phyloP scores from a whole-genome alignment of 2,113 vertebrate species.

The Sigmodon hispidus region DNA sequence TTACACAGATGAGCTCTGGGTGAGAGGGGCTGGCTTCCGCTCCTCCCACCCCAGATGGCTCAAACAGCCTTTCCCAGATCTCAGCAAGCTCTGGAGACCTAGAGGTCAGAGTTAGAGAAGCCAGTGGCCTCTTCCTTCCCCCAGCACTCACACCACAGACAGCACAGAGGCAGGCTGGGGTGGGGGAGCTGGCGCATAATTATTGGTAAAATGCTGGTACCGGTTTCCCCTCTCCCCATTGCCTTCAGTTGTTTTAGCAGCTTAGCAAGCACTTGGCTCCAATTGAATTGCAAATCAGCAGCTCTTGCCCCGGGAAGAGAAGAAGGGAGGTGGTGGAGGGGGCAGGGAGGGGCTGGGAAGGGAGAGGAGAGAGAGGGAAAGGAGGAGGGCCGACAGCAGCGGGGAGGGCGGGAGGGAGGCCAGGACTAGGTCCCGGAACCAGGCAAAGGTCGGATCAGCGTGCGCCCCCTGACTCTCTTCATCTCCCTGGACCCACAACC shows the following conservation, averaged over 20 bases:
- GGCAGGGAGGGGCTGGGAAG: conserved; percentile 70
- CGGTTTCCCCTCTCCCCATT: conserved; percentile 70
- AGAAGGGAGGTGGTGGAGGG: conserved; percentile 59
- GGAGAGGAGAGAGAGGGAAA: conserved; percentile 32
- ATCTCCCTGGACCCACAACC: neutral
- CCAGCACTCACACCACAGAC: neutral
- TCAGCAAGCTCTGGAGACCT: neutral
- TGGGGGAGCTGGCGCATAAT: neutral
- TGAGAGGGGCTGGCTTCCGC: neutral
- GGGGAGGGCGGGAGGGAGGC: neutral
- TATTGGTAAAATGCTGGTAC: conserved; percentile 51
- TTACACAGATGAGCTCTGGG: neutral
- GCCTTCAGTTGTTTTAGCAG: conserved; percentile 61
- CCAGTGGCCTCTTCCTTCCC: conserved; percentile 29
- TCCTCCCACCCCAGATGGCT: neutral
- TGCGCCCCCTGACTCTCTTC: neutral
- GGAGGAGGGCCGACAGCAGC: neutral
- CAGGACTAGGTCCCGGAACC: neutral
- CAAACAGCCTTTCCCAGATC: neutral
- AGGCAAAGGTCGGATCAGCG: neutral
- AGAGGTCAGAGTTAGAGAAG: neutral
- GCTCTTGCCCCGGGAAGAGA: conserved; percentile 77
- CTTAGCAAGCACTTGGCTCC: conserved; percentile 77
- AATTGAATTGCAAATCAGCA: conserved; percentile 83
- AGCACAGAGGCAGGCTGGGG: conserved; percentile 57